phyloP scores from a whole-genome alignment of 2,113 vertebrate species.

The Chionomys nivalis region DNA sequence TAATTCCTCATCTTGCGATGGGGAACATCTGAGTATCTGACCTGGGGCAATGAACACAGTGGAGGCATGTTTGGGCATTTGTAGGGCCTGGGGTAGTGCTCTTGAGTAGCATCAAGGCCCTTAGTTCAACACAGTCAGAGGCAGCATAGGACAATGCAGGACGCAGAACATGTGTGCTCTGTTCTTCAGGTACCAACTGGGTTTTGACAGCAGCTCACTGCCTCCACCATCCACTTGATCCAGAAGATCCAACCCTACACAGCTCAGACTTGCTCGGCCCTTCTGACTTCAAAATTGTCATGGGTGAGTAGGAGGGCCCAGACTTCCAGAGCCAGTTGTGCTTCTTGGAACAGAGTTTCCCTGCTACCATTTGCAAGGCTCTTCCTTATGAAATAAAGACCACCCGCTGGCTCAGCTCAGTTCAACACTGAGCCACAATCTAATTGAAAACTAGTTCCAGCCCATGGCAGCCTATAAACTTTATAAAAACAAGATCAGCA shows the following conservation, averaged over 20 bases:
- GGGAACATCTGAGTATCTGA: not conserved
- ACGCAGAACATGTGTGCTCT: not conserved
- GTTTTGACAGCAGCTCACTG: constrained; percentile 85
- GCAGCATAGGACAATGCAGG: not conserved
- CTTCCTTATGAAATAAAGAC: not conserved
- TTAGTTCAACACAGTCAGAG: not conserved
- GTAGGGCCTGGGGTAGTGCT: rapidly evolving
- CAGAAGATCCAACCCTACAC: constrained; percentile 41
- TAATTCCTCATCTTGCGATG: not conserved
- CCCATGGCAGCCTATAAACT: not conserved
- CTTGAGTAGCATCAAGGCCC: not conserved
- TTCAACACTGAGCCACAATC: not conserved
- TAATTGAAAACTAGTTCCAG: not conserved
- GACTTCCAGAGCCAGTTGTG: not conserved
- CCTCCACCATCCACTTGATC: constrained; percentile 71
- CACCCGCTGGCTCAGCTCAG: not conserved
- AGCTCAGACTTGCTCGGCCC: constrained; percentile 47
- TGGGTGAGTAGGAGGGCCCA: constrained; percentile 78
- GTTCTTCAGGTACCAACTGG: constrained; percentile 80
- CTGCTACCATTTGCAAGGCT: not conserved
- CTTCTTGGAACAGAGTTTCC: not conserved
- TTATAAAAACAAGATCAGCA: not conserved
- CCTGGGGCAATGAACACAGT: not conserved
- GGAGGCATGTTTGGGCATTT: not conserved
- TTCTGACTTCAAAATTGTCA: constrained; percentile 81